Evolutionary conservation across 2,113 vertebrate species (phyloP), one percentile per base, ranked within the genome.

Genomic region (Nyctibius bracteatus): DNA sequence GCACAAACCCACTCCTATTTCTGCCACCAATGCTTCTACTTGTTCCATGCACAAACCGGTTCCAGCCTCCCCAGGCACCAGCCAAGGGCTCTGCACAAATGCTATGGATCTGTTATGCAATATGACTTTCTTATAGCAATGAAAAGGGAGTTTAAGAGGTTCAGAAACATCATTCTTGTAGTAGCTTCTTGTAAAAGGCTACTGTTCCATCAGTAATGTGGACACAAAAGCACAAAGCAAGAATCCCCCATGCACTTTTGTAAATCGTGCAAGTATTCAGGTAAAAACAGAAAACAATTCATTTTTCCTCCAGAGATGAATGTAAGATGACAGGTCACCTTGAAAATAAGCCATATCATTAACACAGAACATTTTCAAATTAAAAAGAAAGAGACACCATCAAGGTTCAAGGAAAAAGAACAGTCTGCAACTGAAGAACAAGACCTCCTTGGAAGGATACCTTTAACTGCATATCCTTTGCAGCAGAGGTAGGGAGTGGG

Each of bases 401-500:
- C 47, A 81, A 54, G 57, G 66, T 41, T 94, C 14, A 87, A 72
- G 70, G 62, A 31, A 75, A 81, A 86, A 88, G 14, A 81, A 46
- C n/a, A 66, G 70, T n/a, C 13, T 61, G 27, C 39, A 90, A 86
- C 28, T 22, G 33, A 83, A 86, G 59, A 94, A 51, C 47, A 89
- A 68, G 46, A 84, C 20, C 68, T 86, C 77, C 66, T 37, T 72
- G 62, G 46, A 86, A 80, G n/a, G 8, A 68, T 9, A 71, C 28
- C 16, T 84, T 81, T 79, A 84, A 79, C 47, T 33, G 16, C 61
- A 15, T 5, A 75, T 49, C 43, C 33, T 65, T 74, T 72, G 47
- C 0, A 2, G 31, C 9, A 25, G 12, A 10, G 18, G 7, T 4
- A 9, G 18, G 12, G 31, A 9, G 4, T 9, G 13, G 21, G 46